phyloP scores from a whole-genome alignment of 2,113 vertebrate species.

The Oophaga pumilio region DNA sequence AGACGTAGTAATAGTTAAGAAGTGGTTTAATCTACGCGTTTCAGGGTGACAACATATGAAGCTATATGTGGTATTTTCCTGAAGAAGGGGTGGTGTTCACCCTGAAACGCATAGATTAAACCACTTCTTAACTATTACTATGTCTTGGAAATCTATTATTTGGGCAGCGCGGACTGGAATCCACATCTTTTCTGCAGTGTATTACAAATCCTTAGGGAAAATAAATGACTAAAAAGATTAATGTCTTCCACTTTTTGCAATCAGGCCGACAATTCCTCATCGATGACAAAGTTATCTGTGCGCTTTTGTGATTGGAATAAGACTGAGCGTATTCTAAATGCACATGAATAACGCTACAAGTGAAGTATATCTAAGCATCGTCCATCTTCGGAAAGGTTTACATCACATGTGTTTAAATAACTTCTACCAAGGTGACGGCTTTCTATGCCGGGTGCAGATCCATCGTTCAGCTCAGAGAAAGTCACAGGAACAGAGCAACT shows the following conservation, averaged over 20 bases:
- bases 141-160: no score
- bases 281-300: slow-evolving; percentile 10
- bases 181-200: no score
- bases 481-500: no score
- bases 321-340: slow-evolving; percentile 13
- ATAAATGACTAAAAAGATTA: background rate
- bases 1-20: no score
- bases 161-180: no score
- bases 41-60: no score
- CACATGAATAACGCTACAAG: background rate
- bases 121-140: no score
- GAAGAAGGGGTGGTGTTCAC: no score
- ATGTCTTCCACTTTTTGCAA: background rate
- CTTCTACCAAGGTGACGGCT: background rate
- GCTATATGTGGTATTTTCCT: no score
- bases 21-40: no score
- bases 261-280: background rate
- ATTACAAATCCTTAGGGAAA: background rate
- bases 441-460: background rate
- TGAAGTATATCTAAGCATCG: background rate
- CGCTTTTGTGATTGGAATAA: slow-evolving; percentile 19
- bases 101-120: no score
- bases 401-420: background rate
- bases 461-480: background rate
- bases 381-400: background rate